These are phyloP conservation scores for Chymomyza costata DNA, from an alignment of 1,140 invertebrate genomes.

Conservation along the genomic window DNA sequence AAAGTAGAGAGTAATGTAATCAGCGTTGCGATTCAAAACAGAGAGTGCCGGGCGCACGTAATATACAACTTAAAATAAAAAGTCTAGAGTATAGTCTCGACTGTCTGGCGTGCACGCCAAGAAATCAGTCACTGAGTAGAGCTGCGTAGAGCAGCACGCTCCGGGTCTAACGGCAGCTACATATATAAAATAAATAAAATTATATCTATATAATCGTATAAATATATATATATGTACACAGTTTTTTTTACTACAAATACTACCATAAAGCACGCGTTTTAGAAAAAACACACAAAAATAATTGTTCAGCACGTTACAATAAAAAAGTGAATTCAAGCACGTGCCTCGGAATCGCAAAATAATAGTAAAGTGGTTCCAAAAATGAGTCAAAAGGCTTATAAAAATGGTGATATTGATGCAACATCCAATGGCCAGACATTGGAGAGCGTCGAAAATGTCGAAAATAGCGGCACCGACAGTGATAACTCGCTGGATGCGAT, in stretches of 20 bases:
- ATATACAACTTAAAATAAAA: no score
- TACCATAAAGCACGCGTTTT: slow-evolving; percentile 44
- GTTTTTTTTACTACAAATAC: slow-evolving; percentile 5
- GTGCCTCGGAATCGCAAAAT: slow-evolving; percentile 13
- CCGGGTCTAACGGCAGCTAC: slow-evolving; percentile 9
- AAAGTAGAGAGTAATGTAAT: no score
- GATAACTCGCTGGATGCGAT: slow-evolving; percentile 60
- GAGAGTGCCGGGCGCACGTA: no score
- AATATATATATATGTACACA: slow-evolving; percentile 11
- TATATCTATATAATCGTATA: slow-evolving; percentile 10
- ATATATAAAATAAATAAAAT: slow-evolving; percentile 4
- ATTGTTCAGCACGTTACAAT: no score
- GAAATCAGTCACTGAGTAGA: slow-evolving; percentile 10
- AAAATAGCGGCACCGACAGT: slow-evolving; percentile 2
- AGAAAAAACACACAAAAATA: no score
- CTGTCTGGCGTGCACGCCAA: no score
- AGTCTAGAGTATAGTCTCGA: no score
- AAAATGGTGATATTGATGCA: slow-evolving; percentile 6
- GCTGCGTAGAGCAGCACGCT: slow-evolving; percentile 37
- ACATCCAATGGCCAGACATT: slow-evolving; percentile 20
- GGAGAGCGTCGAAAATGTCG: slow-evolving; percentile 9
- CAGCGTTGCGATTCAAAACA: no score
- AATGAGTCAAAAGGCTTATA: slow-evolving; percentile 10
- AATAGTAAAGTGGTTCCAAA: slow-evolving; percentile 8
- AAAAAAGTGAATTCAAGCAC: slow-evolving; percentile 57